These are phyloP conservation scores for Aphodius granarius DNA, from an alignment of 2,888 invertebrate genomes.

Conservation along the genomic window DNA sequence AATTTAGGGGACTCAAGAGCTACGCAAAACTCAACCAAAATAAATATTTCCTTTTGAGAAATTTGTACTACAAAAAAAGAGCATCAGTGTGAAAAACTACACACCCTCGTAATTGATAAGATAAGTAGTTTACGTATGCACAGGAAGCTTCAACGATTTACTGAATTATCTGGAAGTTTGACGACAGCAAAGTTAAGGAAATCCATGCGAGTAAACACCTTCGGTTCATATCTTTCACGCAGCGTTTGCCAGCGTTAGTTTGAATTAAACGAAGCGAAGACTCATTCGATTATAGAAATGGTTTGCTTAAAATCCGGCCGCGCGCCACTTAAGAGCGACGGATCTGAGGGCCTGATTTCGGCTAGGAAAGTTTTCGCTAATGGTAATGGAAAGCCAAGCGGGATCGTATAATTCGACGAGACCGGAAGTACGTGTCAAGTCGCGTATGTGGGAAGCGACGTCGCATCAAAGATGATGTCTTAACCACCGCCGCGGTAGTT, in stretches of 20 bases:
- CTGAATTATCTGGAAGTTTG: constrained; percentile 49
- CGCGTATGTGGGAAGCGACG: constrained; percentile 1
- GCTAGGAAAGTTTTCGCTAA: constrained; percentile 25
- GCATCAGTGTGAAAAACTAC: too few species aligned
- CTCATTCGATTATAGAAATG: constrained; percentile 30
- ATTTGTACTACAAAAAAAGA: too few species aligned
- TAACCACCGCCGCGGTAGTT: constrained; percentile 3
- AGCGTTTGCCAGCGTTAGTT: constrained; percentile 46
- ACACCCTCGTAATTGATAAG: too few species aligned
- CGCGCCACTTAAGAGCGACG: constrained; percentile 21
- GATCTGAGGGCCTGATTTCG: constrained; percentile 14
- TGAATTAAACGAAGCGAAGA: constrained; percentile 48
- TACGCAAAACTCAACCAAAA: too few species aligned
- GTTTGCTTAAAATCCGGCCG: constrained; percentile 26
- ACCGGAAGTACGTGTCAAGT: constrained; percentile 13
- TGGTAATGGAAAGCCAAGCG: constrained; percentile 26
- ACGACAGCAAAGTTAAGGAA: constrained; percentile 48
- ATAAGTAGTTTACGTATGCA: background rate
- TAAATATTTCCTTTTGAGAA: too few species aligned
- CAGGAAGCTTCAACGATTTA: constrained; percentile 35
- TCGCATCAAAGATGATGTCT: constrained; percentile 9
- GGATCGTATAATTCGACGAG: constrained; percentile 5
- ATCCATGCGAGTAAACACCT: constrained; percentile 52
- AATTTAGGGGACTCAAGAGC: background rate
- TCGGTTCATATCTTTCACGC: constrained; percentile 52